Base-by-base conservation (phyloP, 1,140 invertebrate genomes). In the Meloidogyne chitwoodi region DNA sequence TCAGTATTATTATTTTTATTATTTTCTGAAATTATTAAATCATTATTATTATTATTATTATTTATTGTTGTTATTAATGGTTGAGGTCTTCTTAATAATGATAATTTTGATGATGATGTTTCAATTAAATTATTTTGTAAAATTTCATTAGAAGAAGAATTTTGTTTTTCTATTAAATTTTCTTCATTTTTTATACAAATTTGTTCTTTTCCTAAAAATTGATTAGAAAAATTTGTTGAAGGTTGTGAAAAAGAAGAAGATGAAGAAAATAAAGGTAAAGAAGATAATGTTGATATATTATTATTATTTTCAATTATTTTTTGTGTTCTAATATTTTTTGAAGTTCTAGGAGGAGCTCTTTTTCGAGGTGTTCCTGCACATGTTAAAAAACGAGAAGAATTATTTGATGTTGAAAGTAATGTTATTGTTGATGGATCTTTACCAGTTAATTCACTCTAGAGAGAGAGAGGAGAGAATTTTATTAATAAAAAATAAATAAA, bases 321-420 rank as follows among this genome's bases (percentile, higher is more conserved):
- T 41, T 0, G 38, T 0, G 16, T 41, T 56, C n/a, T 56, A 56
- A 56, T n/a, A 56, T 56, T 56, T 56, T 56, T 56, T 56, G 19
- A n/a, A n/a, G 26, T 63, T 66, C 31, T 41, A 24, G 67, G 75
- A 16, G 61, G 75, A 10, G 67, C 67, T 41, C 75, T 67, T 64
- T 76, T 76, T 12, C 75, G 44, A 16, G 75, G 67, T 26, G 68
- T 76, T 3, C 75, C 67, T 12, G 68, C 67, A 64, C 67, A 76
- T 2, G 67, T 76, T 38, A 76, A 38, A 56, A 34, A 38, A 11
- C 64, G 19, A 5, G 75, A 76, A 19, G 73, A 67, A 26, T 64
- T 27, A 16, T 26, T 24, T 65, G 68, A 56, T 34, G 41, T 22
- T 22, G 67, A 29, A n/a, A 76, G 75, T 44, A 72, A 24, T 34